These are phyloP conservation scores for Zoanthus sociatus DNA, from an alignment of 92 coral and sea anemone species.

Conservation along the genomic window DNA sequence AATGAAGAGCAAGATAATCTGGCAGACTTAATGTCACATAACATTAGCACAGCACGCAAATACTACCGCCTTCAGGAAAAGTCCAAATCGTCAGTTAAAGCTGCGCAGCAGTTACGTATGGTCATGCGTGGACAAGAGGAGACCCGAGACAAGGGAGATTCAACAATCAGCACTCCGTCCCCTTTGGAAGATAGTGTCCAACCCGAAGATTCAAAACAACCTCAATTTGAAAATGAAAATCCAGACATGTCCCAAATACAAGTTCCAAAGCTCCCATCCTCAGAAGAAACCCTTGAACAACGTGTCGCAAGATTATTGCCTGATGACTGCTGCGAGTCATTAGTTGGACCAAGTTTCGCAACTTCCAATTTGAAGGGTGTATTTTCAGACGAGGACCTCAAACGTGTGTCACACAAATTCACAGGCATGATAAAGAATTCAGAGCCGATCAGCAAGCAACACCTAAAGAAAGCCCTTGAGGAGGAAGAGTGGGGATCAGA, in stretches of 20 bases:
- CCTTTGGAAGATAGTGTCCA: background rate
- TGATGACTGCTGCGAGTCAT: background rate
- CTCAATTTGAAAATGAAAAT: background rate
- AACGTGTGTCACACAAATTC: background rate
- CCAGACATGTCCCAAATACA: background rate
- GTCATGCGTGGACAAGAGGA: conserved; percentile 36
- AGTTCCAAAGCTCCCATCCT: background rate
- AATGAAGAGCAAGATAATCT: conserved; percentile 50
- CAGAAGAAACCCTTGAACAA: conserved; percentile 24
- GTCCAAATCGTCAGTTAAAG: conserved; percentile 28
- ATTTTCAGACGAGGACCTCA: conserved; percentile 23
- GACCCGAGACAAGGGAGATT: background rate
- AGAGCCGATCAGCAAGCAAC: conserved; percentile 18
- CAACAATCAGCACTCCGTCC: background rate
- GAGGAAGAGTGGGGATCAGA: conserved; percentile 45
- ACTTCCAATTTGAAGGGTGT: conserved; percentile 21
- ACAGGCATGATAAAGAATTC: conserved; percentile 23
- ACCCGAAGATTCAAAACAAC: background rate
- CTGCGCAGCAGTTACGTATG: conserved; percentile 21
- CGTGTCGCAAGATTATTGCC: conserved; percentile 18
- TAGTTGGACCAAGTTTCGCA: conserved; percentile 31
- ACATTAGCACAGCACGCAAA: conserved; percentile 30
- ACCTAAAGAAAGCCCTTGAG: conserved; percentile 21
- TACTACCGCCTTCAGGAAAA: conserved; percentile 41
- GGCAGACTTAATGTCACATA: conserved; percentile 57